A percentile compares a stretch with the other conserved stretches of the same genome.
Conservation (phyloP, 2,797 vertebrate species). For the Taeniopygia guttata region DNA sequence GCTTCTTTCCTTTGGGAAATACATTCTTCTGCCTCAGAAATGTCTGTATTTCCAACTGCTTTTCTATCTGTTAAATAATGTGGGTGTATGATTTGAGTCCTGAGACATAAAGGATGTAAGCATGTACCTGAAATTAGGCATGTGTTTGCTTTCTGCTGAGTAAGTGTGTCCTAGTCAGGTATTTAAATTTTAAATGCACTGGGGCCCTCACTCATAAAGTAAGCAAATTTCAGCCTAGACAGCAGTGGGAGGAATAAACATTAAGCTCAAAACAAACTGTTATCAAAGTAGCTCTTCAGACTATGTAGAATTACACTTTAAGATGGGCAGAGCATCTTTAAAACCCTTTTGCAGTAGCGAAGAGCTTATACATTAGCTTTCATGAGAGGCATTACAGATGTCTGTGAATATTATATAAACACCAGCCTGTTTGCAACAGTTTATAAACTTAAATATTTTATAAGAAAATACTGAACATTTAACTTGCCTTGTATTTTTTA, state of each 20-base stretch:
- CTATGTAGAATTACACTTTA: constrained; percentile 36
- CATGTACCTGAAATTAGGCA: constrained; percentile 32
- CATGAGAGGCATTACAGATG: constrained; percentile 63
- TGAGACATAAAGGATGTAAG: background rate
- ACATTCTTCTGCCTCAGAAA: background rate
- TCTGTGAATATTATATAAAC: constrained; percentile 70
- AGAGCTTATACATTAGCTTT: constrained; percentile 66
- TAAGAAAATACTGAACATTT: constrained; percentile 67
- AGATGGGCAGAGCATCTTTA: constrained; percentile 50
- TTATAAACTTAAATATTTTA: constrained; percentile 72
- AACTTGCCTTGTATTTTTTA: constrained; percentile 58
- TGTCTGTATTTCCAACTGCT: background rate
- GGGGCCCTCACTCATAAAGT: constrained; percentile 5
- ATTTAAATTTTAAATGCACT: constrained; percentile 55
- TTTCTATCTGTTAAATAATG: constrained; percentile 1
- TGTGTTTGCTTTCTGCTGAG: constrained; percentile 45
- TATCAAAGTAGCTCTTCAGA: constrained; percentile 45
- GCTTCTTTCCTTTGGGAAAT: background rate
- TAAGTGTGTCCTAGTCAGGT: constrained; percentile 38
- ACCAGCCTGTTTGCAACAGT: constrained; percentile 57
- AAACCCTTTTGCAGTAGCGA: constrained; percentile 54
- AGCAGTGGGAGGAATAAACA: constrained; percentile 42
- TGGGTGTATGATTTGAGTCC: background rate
- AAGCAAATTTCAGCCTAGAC: constrained; percentile 40
- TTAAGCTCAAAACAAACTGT: constrained; percentile 51